Percentiles rank a stretch among this genome's conserved stretches.
Conservation (phyloP, 2,888 invertebrate species). For the Opisthograptis luteolata region DNA sequence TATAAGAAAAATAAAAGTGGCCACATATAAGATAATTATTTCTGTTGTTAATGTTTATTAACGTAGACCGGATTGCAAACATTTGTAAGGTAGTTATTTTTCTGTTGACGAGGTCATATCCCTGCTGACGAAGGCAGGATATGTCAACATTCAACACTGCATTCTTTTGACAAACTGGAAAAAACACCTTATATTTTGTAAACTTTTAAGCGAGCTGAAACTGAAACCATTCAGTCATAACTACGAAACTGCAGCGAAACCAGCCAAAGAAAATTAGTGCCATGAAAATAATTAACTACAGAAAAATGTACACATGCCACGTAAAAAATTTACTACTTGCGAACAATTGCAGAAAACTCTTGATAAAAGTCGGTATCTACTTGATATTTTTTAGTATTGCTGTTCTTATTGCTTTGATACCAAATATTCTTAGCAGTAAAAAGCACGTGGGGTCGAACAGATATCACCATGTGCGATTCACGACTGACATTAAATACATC, state of each 20-base stretch:
- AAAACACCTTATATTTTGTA: constrained; percentile 9
- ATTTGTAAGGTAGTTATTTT: constrained; percentile 11
- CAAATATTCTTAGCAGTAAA: constrained; percentile 42
- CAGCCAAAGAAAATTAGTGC: background rate
- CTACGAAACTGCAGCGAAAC: background rate
- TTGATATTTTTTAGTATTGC: constrained; percentile 38
- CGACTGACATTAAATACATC: constrained; percentile 71
- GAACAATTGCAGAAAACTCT: constrained; percentile 44
- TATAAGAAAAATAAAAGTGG: too few species aligned
- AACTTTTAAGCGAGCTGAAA: constrained; percentile 1
- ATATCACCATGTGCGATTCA: too few species aligned
- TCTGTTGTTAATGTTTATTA: too few species aligned
- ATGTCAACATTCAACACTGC: constrained; percentile 23
- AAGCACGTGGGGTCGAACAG: constrained; percentile 35
- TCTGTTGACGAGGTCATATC: background rate
- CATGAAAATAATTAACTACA: constrained; percentile 34
- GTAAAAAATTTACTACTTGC: constrained; percentile 59
- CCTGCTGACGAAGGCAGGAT: background rate
- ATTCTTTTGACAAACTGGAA: constrained; percentile 7
- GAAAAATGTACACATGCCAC: constrained; percentile 45
- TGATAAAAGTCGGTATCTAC: constrained; percentile 46
- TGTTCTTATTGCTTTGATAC: constrained; percentile 49
- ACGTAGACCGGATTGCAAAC: constrained; percentile 5
- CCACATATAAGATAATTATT: too few species aligned
- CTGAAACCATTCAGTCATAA: constrained; percentile 1